Evolutionary conservation across 2,113 vertebrate species (phyloP), one percentile per base, ranked within the genome.

Genomic region (Clarias magur): DNA sequence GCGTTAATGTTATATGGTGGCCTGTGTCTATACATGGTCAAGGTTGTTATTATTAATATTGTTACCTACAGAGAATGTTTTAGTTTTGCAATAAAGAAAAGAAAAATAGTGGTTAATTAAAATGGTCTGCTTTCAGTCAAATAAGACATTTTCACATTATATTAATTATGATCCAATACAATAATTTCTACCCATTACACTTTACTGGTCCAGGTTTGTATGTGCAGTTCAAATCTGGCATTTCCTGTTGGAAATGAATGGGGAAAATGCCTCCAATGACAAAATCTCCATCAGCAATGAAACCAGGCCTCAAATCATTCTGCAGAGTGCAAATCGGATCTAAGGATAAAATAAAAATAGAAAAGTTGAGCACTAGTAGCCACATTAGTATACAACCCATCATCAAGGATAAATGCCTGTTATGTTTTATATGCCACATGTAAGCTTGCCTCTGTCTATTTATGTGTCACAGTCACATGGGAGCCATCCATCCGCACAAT

Each of bases 251-350:
- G 48, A 91, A 92, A 65, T 93, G 92, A 30, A 93, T 56, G 25
- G 92, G 91, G 17, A 93, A 93, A 89, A 93, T 90, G 1, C 88
- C 91, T 30, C 92, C 91, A 60, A 92, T 91, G 27, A 91, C 42
- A 70, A 90, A 90, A 54, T 92, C 88, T 85, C 90, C 90, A 70
- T 60, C 85, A 84, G 88, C 86, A 68, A 80, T 57, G 13, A 93
- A 89, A 1, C 86, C 90, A 42, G 92, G 89, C 59, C 92, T 38
- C 88, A 91, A 91, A 38, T 82, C 12, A 65, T 85, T 88, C 65
- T 88, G 88, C 81, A 91, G 79, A 57, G 82, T 68, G 53, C 90
- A 92, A 68, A 70, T 79, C 76, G 57, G n/a, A 16, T 73, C 87
- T 42, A 60, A 48, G 34, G 53, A 17, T 19, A 30, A 25, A 85